Percentiles rank a stretch among this genome's conserved stretches.
Evolutionary conservation across 2,888 invertebrate genomes (phyloP).

Genomic region (Hirtodrosophila alboralis): DNA sequence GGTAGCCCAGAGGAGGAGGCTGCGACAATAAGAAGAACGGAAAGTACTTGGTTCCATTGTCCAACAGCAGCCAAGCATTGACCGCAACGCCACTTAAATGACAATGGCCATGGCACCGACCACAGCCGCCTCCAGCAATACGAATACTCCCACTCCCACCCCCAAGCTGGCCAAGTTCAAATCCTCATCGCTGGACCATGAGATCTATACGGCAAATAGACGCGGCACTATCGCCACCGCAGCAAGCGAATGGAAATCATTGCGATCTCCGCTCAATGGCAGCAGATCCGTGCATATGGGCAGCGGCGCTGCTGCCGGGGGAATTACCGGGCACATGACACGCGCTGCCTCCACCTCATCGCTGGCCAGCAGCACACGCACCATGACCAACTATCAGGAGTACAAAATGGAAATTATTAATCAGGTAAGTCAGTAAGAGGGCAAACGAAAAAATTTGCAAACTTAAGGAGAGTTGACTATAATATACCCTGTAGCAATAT

Average conservation of each 20-base stretch:
- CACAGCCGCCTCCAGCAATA: conserved; percentile 20
- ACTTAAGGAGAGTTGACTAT: background rate
- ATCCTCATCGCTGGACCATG: conserved; percentile 79
- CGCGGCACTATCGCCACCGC: conserved; percentile 70
- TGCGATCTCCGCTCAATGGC: conserved; percentile 62
- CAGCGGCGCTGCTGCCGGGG: conserved; percentile 34
- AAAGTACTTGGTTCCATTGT: conserved; percentile 26
- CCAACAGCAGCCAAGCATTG: conserved; percentile 47
- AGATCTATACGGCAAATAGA: conserved; percentile 75
- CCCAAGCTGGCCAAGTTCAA: conserved; percentile 69
- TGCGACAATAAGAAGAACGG: too few species aligned
- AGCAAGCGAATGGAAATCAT: conserved; percentile 67
- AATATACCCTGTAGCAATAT: conserved; percentile 33
- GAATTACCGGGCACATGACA: conserved; percentile 62
- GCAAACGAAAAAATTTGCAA: conserved; percentile 14
- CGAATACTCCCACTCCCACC: conserved; percentile 29
- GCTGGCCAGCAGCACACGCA: conserved; percentile 77
- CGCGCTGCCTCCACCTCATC: conserved; percentile 80
- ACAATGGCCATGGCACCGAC: conserved; percentile 61
- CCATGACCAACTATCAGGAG: conserved; percentile 81
- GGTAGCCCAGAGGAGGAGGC: conserved; percentile 24
- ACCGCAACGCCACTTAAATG: conserved; percentile 37
- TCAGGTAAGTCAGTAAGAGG: conserved; percentile 74
- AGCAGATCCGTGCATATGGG: conserved; percentile 53
- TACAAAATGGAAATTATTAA: conserved; percentile 83